These are phyloP conservation scores for Cephalopholis sonnerati DNA, from an alignment of 2,113 vertebrate species.

Conservation along the genomic window DNA sequence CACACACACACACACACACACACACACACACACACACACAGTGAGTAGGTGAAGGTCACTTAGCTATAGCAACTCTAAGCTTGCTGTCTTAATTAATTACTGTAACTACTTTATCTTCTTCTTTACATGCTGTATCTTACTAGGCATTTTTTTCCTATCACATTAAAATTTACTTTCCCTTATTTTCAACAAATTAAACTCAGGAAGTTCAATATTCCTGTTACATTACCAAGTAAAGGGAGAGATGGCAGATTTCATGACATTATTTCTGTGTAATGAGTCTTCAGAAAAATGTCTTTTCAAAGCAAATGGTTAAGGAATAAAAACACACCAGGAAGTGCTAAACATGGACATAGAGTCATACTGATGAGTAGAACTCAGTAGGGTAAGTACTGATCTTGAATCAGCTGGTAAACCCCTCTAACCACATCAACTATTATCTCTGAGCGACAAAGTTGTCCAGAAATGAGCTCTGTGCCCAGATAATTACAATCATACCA, in stretches of 20 bases:
- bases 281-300: background rate
- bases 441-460: background rate
- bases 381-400: background rate
- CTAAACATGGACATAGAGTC: background rate
- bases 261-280: background rate
- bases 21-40: slow-evolving; percentile 6
- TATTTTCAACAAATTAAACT: background rate
- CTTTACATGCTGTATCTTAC: background rate
- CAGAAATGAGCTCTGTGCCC: background rate
- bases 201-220: background rate
- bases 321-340: background rate
- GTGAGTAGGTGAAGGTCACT: slow-evolving; percentile 60
- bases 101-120: slow-evolving; percentile 29
- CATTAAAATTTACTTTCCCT: background rate
- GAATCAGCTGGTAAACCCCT: background rate
- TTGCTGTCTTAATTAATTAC: slow-evolving; percentile 48
- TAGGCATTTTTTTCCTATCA: background rate
- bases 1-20: background rate
- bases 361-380: background rate
- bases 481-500: background rate
- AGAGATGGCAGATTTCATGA: background rate
- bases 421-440: background rate
- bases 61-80: slow-evolving; percentile 33
- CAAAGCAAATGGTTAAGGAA: background rate
- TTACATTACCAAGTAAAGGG: background rate